Evolutionary conservation across 2,113 vertebrate species (phyloP).

Genomic region (Tenebrosternarchus preto): DNA sequence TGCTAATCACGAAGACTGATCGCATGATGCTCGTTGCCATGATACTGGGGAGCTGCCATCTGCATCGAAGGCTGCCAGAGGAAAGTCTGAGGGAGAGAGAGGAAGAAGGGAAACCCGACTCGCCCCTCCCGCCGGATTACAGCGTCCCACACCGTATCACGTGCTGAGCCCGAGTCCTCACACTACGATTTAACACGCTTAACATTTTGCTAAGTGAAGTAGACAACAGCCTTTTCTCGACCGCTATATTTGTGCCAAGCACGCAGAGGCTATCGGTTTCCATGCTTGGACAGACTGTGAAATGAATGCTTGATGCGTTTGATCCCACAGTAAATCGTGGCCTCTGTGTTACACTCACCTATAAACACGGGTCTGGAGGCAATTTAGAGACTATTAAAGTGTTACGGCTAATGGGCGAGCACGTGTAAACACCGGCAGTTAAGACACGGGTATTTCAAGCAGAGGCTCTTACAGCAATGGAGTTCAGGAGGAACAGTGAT

Average conservation of each 20-base stretch:
- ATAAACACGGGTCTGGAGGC: constrained; percentile 66
- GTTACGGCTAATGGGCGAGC: constrained; percentile 61
- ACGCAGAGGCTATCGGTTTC: constrained; percentile 19
- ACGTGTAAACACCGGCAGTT: constrained; percentile 60
- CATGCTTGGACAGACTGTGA: constrained; percentile 22
- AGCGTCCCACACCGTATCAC: constrained; percentile 37
- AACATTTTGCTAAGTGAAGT: constrained; percentile 25
- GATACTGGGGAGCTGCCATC: constrained; percentile 70
- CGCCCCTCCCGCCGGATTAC: constrained; percentile 48
- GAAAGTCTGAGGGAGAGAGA: constrained; percentile 36
- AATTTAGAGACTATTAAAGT: constrained; percentile 69
- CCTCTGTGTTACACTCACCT: constrained; percentile 40
- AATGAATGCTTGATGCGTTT: constrained; percentile 35
- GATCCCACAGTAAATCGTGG: constrained; percentile 47
- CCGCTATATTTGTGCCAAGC: constrained; percentile 1
- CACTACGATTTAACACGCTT: constrained; percentile 21
- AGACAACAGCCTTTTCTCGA: constrained; percentile 6
- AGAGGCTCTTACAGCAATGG: constrained; percentile 59
- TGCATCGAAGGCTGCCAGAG: constrained; percentile 58
- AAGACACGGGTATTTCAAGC: constrained; percentile 60
- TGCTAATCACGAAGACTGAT: constrained; percentile 69
- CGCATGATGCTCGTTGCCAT: constrained; percentile 60
- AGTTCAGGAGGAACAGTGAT: constrained; percentile 54
- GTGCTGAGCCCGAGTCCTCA: constrained; percentile 12
- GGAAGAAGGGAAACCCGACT: not conserved